Evolutionary conservation across 2,888 invertebrate genomes (phyloP).

Genomic region (Amblyjoppa proteus): DNA sequence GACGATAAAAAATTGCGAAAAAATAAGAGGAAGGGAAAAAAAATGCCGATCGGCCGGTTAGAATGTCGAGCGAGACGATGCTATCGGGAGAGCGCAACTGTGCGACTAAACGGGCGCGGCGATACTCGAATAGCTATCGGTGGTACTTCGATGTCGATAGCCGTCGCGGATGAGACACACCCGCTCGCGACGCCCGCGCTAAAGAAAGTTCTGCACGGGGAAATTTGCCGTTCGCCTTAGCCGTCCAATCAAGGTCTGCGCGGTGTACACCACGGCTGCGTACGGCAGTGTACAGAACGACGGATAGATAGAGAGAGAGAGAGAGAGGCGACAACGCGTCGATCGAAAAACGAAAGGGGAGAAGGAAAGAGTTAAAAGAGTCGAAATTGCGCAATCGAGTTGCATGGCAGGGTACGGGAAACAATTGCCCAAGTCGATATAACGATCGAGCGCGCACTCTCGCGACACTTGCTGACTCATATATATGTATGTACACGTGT

Average conservation of each 20-base stretch:
- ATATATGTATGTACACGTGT: not conserved
- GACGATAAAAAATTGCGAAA: too few species aligned
- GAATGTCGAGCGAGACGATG: not conserved
- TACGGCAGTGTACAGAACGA: not conserved
- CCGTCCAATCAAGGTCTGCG: constrained; percentile 2
- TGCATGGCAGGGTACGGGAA: constrained; percentile 48
- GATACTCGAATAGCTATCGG: constrained; percentile 43
- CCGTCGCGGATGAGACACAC: constrained; percentile 46
- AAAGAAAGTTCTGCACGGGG: constrained; percentile 64
- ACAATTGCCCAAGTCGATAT: constrained; percentile 63
- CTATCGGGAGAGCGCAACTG: constrained; percentile 16
- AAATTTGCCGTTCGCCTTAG: constrained; percentile 50
- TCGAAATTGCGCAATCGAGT: constrained; percentile 57
- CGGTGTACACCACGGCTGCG: not conserved
- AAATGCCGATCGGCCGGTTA: not conserved
- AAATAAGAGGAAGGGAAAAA: not conserved
- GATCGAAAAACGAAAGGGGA: constrained; percentile 39
- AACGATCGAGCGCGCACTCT: constrained; percentile 63
- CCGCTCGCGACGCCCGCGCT: constrained; percentile 49
- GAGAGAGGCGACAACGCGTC: constrained; percentile 29
- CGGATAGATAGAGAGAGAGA: not conserved
- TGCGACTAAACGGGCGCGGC: constrained; percentile 38
- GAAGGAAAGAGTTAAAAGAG: constrained; percentile 10
- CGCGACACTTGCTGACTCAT: constrained; percentile 7
- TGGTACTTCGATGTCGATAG: constrained; percentile 28